phyloP scores from a whole-genome alignment of 2,888 invertebrate species.

The Erebia palarica region DNA sequence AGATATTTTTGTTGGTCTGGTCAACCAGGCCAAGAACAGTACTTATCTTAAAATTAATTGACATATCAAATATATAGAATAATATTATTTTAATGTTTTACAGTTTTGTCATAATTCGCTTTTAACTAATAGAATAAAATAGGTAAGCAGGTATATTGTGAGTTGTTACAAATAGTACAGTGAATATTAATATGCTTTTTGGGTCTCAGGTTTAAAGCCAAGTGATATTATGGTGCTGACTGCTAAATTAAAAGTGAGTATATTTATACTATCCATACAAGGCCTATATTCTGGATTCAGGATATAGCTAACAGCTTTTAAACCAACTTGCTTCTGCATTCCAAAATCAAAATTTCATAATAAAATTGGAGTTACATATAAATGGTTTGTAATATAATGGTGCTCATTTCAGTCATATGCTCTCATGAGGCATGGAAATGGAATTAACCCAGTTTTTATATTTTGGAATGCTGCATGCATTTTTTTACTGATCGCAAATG shows the following conservation, averaged over 20 bases:
- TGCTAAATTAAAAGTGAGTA: slow-evolving; percentile 37
- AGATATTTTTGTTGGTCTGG: not conserved
- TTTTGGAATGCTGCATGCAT: slow-evolving; percentile 21
- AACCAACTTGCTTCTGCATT: slow-evolving; percentile 3
- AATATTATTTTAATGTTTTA: not conserved
- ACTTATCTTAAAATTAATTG: too few relatives aligned
- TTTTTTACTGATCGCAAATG: not conserved
- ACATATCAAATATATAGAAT: too few relatives aligned
- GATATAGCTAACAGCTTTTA: slow-evolving; percentile 23
- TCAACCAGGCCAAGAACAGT: not conserved
- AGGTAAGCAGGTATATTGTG: not conserved
- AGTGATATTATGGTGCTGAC: slow-evolving; percentile 32
- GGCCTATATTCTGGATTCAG: slow-evolving; percentile 23
- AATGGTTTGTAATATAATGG: not conserved
- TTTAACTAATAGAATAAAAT: slow-evolving; percentile 3
- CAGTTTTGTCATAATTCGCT: slow-evolving; percentile 11
- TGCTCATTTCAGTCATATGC: not conserved
- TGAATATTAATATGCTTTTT: slow-evolving; percentile 29
- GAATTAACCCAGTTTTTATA: not conserved
- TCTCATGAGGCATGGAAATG: not conserved
- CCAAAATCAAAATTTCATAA: slow-evolving; percentile 6
- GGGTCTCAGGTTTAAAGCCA: slow-evolving; percentile 32
- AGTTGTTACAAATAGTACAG: slow-evolving; percentile 17
- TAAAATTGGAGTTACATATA: not conserved
- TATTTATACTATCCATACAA: slow-evolving; percentile 27